Base-by-base conservation (phyloP, 2,797 vertebrate genomes). In the Eospalax fontanierii region DNA sequence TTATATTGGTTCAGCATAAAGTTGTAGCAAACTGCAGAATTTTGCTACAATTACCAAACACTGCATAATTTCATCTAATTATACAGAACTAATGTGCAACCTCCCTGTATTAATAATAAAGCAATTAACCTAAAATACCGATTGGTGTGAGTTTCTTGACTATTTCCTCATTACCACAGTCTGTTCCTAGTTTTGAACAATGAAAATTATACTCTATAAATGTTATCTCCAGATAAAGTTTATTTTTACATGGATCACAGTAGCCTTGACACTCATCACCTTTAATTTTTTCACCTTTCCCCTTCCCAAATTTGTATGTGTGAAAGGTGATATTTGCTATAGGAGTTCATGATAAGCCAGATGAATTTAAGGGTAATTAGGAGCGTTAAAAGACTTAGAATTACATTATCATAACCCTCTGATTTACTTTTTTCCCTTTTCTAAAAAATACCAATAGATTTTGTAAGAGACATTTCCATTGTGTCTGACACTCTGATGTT, bases 31-130 rank as follows among this genome's bases (percentile, higher is more conserved):
- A 97, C 87, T 87, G 43, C 73, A 91, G 86, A 96, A 95, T 96
- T 97, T 90, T 97, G 91, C 90, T 95, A 93, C 91, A 95, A 94
- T 96, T 91, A 96, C 93, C 92, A 97, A 96, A 97, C 97, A 97
- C 95, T 94, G 96, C 90, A 95, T 96, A 96, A 96, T 96, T 97
- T 96, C 93, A 93, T 97, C 97, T 95, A 96, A 95, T 97, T 97
- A 97, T 94, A 96, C 87, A 94, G 84, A 96, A 96, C 87, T 97
- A 94, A 97, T 96, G 93, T 96, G 93, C 80, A 94, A 66, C 87
- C 93, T 96, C 82, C 96, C 93, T 96, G 91, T 97, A 95, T 97
- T 97, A 97, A 96, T 97, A 97, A 97, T 95, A 96, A 97, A 97
- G 95, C 89, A 88, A 96, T 97, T 97, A 96, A 97, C 95, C 96